phyloP scores from a whole-genome alignment of 2,797 vertebrate genomes.

The Iguana delicatissima region DNA sequence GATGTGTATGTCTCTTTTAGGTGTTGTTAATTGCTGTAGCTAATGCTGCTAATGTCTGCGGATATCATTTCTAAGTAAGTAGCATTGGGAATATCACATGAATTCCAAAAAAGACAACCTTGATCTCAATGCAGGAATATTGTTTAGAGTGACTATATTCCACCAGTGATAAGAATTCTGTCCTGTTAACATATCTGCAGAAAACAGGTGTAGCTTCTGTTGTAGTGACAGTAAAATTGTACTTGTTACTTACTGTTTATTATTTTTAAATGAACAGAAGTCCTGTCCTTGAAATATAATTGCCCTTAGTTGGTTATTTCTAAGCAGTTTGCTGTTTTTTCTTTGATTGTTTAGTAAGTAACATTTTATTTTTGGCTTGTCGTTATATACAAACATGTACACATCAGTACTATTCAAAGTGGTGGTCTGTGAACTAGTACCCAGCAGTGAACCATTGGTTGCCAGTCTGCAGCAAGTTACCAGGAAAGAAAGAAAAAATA shows the following conservation, averaged over 20 bases:
- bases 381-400: background rate
- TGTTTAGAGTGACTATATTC: background rate
- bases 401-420: too few relatives aligned
- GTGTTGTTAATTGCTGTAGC: background rate
- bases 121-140: background rate
- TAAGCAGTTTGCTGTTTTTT: background rate
- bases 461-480: too few relatives aligned
- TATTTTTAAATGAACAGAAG: background rate
- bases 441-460: too few relatives aligned
- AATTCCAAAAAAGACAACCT: background rate
- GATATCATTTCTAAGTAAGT: background rate
- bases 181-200: too few relatives aligned
- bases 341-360: background rate
- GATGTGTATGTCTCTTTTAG: background rate
- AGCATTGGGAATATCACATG: background rate
- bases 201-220: background rate
- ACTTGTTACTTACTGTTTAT: background rate
- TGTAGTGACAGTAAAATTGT: background rate
- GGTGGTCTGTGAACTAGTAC: too few relatives aligned
- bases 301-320: background rate
- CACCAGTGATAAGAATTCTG: too few relatives aligned
- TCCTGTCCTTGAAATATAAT: background rate
- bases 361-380: background rate
- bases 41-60: background rate
- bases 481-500: too few relatives aligned